Evolutionary conservation across 2,113 vertebrate genomes (phyloP).

Genomic region (Syrrhaptes paradoxus): DNA sequence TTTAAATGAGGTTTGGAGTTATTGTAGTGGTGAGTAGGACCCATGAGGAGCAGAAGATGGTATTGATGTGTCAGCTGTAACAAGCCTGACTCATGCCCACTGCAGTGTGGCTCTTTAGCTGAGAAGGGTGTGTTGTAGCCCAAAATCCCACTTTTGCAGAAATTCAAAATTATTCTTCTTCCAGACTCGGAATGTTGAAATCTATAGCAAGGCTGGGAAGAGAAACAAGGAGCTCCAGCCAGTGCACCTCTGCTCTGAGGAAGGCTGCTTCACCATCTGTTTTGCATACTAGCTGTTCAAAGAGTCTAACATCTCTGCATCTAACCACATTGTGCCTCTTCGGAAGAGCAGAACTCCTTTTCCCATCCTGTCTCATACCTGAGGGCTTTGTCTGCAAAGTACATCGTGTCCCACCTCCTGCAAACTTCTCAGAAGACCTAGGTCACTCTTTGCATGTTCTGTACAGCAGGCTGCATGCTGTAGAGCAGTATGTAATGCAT

Average conservation of each 20-base stretch:
- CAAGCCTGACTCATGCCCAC: not conserved
- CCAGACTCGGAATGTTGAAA: not conserved
- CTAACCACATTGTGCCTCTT: not conserved
- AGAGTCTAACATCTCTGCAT: not conserved
- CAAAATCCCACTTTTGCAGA: not conserved
- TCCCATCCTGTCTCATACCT: not conserved
- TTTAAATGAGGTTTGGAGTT: not conserved
- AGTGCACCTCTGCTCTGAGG: not conserved
- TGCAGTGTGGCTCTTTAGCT: not conserved
- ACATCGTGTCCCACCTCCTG: rapidly evolving
- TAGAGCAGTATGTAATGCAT: not conserved
- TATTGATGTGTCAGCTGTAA: not conserved
- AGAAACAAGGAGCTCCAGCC: not conserved
- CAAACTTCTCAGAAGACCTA: rapidly evolving
- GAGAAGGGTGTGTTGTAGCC: not conserved
- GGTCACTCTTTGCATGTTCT: not conserved
- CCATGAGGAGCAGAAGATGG: not conserved
- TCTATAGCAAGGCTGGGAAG: not conserved
- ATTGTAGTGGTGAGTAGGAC: not conserved
- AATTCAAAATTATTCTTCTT: not conserved
- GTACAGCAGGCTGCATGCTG: not conserved
- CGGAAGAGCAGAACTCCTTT: not conserved
- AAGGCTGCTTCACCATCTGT: not conserved
- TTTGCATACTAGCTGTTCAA: not conserved
- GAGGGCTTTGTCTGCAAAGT: not conserved